phyloP scores from a whole-genome alignment of 2,888 invertebrate genomes.

The Cephus rjabovi region DNA sequence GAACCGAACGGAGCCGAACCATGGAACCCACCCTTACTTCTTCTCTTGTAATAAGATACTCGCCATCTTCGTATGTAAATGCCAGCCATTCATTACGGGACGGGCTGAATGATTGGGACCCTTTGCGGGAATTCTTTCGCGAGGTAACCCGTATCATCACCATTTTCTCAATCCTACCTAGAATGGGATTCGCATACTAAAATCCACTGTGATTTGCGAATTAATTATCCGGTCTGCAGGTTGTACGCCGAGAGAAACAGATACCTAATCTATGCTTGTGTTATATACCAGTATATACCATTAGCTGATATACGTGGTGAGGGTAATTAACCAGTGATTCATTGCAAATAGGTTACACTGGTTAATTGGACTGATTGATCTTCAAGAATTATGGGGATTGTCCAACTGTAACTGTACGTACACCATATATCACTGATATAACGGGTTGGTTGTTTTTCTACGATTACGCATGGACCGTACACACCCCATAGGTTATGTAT shows the following conservation, averaged over 20 bases:
- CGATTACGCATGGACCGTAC: not conserved
- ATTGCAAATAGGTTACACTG: not conserved
- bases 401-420: not conserved
- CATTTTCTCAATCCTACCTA: not conserved
- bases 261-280: not conserved
- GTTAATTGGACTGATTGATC: not conserved
- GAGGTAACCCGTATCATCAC: slow-evolving; percentile 24
- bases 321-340: not conserved
- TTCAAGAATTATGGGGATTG: not conserved
- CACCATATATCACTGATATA: not conserved
- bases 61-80: slow-evolving; percentile 67
- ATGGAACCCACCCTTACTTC: slow-evolving; percentile 42
- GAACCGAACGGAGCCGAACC: slow-evolving; percentile 45
- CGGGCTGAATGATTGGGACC: slow-evolving; percentile 62
- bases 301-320: not conserved
- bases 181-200: not conserved
- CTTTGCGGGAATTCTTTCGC: slow-evolving; percentile 61
- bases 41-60: slow-evolving; percentile 65
- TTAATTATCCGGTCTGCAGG: not conserved
- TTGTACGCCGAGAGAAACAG: not conserved
- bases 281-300: not conserved
- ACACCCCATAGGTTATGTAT: not conserved
- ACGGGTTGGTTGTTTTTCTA: too few species aligned
- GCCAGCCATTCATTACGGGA: slow-evolving; percentile 64
- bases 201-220: not conserved